Evolutionary conservation across 2,888 invertebrate genomes (phyloP).

Genomic region (Prosopocoilus inquinatus): DNA sequence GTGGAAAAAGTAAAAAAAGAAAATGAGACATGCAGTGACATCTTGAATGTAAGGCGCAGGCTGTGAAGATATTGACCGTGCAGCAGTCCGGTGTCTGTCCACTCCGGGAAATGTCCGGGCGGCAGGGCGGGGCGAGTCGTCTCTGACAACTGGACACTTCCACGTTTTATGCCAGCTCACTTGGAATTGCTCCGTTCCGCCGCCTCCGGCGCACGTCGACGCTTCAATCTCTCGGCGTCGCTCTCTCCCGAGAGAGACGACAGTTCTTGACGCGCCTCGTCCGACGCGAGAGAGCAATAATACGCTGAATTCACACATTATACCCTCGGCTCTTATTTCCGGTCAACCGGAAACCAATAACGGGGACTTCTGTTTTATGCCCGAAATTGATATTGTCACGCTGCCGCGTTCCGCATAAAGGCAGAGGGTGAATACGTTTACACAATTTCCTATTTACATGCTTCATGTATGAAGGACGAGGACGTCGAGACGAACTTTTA

Average conservation of each 20-base stretch:
- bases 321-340: conserved; percentile 34
- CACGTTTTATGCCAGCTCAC: conserved; percentile 38
- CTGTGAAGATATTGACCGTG: conserved; percentile 35
- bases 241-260: conserved; percentile 9
- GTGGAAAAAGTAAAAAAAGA: too few species aligned
- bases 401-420: neutral
- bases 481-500: too few species aligned
- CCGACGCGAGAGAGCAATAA: conserved; percentile 31
- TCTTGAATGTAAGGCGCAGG: conserved; percentile 29
- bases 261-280: conserved; percentile 7
- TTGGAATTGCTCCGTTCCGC: conserved; percentile 33
- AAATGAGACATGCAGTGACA: neutral
- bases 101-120: conserved; percentile 18
- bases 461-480: too few species aligned
- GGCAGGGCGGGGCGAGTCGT: conserved; percentile 19
- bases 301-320: conserved; percentile 43
- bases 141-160: conserved; percentile 44
- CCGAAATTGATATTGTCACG: conserved; percentile 2
- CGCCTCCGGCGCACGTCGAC: conserved; percentile 7
- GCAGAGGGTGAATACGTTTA: neutral
- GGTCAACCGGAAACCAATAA: conserved; percentile 46
- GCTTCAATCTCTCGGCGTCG: conserved; percentile 13
- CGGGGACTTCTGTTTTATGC: conserved; percentile 11
- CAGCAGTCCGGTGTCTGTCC: conserved; percentile 18
- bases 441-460: neutral